Conservation (phyloP, 2,797 vertebrate species). For the Craterocephalus amniculus region DNA sequence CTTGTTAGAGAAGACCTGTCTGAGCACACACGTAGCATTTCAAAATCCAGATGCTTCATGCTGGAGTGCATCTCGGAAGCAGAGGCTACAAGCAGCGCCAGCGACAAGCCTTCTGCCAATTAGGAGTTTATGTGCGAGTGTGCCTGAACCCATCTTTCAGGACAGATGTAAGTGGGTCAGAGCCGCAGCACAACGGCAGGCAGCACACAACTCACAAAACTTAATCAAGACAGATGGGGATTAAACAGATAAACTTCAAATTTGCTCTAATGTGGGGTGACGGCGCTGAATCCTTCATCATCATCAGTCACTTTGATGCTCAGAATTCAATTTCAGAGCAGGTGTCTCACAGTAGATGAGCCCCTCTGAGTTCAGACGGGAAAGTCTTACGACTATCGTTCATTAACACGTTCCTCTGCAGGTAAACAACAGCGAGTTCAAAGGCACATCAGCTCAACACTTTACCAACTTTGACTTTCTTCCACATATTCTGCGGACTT, state of each 20-base stretch:
- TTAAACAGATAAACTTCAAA: slow-evolving; percentile 54
- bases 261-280: slow-evolving; percentile 50
- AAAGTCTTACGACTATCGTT: slow-evolving; percentile 60
- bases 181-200: slow-evolving; percentile 47
- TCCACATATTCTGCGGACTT: slow-evolving; percentile 38
- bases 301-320: slow-evolving; percentile 68
- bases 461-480: slow-evolving; percentile 57
- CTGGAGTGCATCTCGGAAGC: slow-evolving; percentile 55
- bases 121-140: slow-evolving; percentile 65
- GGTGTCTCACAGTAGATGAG: slow-evolving; percentile 44
- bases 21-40: slow-evolving; percentile 66
- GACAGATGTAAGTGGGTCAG: slow-evolving; percentile 73
- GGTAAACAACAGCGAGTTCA: slow-evolving; percentile 72
- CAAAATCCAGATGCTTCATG: slow-evolving; percentile 63
- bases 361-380: slow-evolving; percentile 42
- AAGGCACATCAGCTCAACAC: slow-evolving; percentile 58
- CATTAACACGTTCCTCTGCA: slow-evolving; percentile 47
- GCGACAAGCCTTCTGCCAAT: slow-evolving; percentile 75
- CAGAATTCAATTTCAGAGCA: slow-evolving; percentile 54
- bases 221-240: slow-evolving; percentile 42
- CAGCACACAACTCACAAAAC: slow-evolving; percentile 29
- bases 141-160: slow-evolving; percentile 56
- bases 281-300: slow-evolving; percentile 51
- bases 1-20: slow-evolving; percentile 67
- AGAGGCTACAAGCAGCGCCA: slow-evolving; percentile 53